Evolutionary conservation across 2,113 vertebrate genomes (phyloP).

Genomic region (Tragelaphus buxtoni): DNA sequence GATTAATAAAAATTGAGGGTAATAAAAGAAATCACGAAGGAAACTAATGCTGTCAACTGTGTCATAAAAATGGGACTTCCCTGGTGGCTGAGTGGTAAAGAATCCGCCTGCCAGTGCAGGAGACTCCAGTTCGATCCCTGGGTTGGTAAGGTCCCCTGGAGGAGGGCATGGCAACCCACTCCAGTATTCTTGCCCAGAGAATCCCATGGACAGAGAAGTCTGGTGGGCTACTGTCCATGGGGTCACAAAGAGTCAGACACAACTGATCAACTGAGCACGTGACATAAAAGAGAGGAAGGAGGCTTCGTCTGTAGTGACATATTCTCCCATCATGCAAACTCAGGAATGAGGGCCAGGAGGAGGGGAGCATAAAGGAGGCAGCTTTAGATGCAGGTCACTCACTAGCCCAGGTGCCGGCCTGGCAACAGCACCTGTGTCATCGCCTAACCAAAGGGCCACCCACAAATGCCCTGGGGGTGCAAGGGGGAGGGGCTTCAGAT

Average conservation of each 20-base stretch:
- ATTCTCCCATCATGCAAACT: background rate
- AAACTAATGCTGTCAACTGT: background rate
- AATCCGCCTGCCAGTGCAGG: background rate
- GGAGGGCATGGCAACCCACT: background rate
- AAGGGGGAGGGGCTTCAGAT: background rate
- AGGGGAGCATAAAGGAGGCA: background rate
- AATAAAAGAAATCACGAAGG: constrained; percentile 63
- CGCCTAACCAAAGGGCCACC: background rate
- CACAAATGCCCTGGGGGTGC: rapidly evolving
- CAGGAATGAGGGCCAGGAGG: background rate
- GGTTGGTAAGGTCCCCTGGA: background rate
- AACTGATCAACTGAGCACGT: background rate
- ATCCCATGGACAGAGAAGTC: background rate
- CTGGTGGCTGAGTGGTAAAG: background rate
- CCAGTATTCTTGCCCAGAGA: background rate
- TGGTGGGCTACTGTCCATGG: background rate
- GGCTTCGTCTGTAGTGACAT: background rate
- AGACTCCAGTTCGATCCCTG: background rate
- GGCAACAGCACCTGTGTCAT: background rate
- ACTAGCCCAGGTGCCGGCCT: rapidly evolving
- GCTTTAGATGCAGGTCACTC: background rate
- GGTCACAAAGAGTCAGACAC: background rate
- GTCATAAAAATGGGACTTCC: constrained; percentile 4
- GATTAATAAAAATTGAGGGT: constrained; percentile 63
- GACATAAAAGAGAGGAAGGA: background rate